Evolutionary conservation across 2,888 invertebrate genomes (phyloP).

Genomic region (Cantharis nigra): DNA sequence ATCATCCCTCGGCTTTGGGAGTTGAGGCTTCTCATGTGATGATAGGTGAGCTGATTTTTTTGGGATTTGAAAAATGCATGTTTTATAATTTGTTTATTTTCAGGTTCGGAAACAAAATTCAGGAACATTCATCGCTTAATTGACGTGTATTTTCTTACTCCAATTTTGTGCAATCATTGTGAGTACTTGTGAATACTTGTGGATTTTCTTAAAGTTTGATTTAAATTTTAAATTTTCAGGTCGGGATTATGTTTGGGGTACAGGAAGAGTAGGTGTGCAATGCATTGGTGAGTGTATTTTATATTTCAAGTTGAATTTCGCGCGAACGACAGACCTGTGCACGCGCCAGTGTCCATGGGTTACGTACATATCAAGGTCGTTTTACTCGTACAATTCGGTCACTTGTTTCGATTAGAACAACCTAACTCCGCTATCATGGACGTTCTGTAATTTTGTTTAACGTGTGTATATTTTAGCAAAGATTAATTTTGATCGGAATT

Average conservation of each 20-base stretch:
- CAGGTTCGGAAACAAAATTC: slow-evolving; percentile 22
- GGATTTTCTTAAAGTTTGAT: neutral
- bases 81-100: neutral
- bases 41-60: slow-evolving; percentile 7
- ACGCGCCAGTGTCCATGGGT: slow-evolving; percentile 24
- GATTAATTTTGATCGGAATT: neutral
- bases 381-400: slow-evolving; percentile 33
- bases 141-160: slow-evolving; percentile 60
- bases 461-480: neutral
- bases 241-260: slow-evolving; percentile 68
- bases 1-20: slow-evolving; percentile 52
- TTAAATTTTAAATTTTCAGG: slow-evolving; percentile 51
- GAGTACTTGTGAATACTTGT: slow-evolving; percentile 48
- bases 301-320: slow-evolving; percentile 26
- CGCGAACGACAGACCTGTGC: slow-evolving; percentile 29
- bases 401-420: slow-evolving; percentile 2
- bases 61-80: neutral
- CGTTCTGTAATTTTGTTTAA: neutral
- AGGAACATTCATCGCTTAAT: slow-evolving; percentile 53
- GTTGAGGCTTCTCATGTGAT: slow-evolving; percentile 44
- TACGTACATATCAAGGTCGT: slow-evolving; percentile 43
- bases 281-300: slow-evolving; percentile 61
- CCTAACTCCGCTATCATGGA: neutral
- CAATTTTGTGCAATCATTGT: slow-evolving; percentile 62
- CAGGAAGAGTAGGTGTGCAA: slow-evolving; percentile 62